Evolutionary conservation across 2,888 invertebrate species (phyloP), one percentile per base, ranked within the genome.

Genomic region (Pollenia angustigena): DNA sequence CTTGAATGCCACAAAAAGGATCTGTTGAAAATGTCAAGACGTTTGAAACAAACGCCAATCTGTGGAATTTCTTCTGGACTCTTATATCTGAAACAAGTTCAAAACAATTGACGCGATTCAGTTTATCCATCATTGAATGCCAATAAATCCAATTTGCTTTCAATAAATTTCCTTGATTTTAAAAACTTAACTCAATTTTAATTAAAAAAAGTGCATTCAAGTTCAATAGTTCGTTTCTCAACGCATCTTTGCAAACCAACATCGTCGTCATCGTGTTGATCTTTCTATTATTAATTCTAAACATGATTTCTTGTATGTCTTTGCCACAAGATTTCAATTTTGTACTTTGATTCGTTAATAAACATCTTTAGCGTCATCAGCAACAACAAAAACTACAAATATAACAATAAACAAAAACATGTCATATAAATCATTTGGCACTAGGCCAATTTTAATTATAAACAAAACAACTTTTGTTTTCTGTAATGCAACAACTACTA

Each of bases 351-450:
- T 54, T 75, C 44, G 76, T 18, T 44, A 50, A 50, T 58, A 68
- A 66, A 46, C 48, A 60, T 62, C 69, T 23, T 23, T 18, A 64
- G 56, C 75, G 42, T 76, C 71, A 68, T 48, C 48, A 71, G 42
- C 8, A 56, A 66, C 71, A 56, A 42, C 8, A 9, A n/a, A 10
- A 23, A 14, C 11, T n/a, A 32, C 48, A 16, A 16, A 11, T 69
- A 52, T 4, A 54, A 50, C 32, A 40, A 11, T n/a, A 69, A 69
- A 50, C 14, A 54, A 44, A 54, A 56, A 48, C 23, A 66, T 56
- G 46, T 60, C 54, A 60, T 85, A 76, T 76, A 76, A 81, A 85
- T 76, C 76, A 81, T 81, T 81, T 85, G 85, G 85, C 85, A 81
- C 71, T 56, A 50, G 71, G 76, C 85, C 85, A 85, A 85, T 81